Percentiles rank a stretch among this genome's conserved stretches.
phyloP scores from a whole-genome alignment of 2,888 invertebrate genomes.

The Amiota minor region DNA sequence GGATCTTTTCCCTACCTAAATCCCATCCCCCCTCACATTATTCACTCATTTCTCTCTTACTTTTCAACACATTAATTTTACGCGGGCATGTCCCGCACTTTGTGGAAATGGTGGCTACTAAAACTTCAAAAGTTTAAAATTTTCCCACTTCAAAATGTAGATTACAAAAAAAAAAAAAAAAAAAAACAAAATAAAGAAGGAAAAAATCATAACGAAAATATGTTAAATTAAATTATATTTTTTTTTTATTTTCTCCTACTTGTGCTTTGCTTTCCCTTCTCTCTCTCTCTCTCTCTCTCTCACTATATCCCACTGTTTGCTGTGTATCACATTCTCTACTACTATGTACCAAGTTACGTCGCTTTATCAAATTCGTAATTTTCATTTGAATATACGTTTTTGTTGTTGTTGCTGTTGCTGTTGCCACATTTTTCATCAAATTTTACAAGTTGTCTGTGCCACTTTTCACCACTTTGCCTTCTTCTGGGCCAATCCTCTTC shows the following conservation, averaged over 20 bases:
- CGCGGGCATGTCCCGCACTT: slow-evolving; percentile 9
- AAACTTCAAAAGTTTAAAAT: neutral
- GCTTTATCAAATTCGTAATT: slow-evolving; percentile 52
- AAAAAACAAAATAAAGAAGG: neutral
- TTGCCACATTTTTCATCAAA: slow-evolving; percentile 39
- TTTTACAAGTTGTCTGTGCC: neutral
- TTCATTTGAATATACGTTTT: slow-evolving; percentile 44
- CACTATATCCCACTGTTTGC: too few relatives aligned
- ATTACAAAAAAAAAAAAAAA: neutral
- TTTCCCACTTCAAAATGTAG: neutral
- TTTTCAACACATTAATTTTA: neutral
- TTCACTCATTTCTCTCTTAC: neutral
- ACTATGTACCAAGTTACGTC: slow-evolving; percentile 36
- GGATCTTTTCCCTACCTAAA: slow-evolving; percentile 22
- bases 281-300: slow-evolving; percentile 26
- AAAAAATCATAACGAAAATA: slow-evolving; percentile 53
- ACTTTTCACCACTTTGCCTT: neutral
- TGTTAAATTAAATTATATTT: slow-evolving; percentile 67
- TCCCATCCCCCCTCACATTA: neutral
- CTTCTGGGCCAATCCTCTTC: neutral
- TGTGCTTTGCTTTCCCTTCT: neutral
- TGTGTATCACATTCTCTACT: too few relatives aligned
- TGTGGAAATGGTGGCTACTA: too few relatives aligned
- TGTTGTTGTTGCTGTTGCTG: slow-evolving; percentile 11
- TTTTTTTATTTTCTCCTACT: slow-evolving; percentile 30